Conservation (phyloP, 2,888 invertebrate species). For the Drosophila borborema region DNA sequence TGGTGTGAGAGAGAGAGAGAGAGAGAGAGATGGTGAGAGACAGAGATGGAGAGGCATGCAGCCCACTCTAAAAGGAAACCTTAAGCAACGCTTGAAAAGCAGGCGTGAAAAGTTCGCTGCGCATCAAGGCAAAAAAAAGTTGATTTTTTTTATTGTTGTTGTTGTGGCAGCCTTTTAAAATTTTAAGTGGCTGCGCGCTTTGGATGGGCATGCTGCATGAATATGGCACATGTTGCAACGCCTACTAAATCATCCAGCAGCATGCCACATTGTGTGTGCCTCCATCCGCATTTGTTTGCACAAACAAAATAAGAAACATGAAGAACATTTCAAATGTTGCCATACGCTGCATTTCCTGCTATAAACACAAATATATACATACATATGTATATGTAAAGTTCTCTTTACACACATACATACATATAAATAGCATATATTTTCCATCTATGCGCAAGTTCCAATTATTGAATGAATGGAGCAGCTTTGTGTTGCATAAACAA, state of each 20-base stretch:
- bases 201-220: constrained; percentile 75
- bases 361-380: not conserved
- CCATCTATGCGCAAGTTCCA: constrained; percentile 54
- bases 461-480: constrained; percentile 69
- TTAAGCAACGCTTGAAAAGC: constrained; percentile 51
- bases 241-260: constrained; percentile 77
- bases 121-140: constrained; percentile 43
- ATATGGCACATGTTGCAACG: constrained; percentile 78
- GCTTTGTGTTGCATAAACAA: constrained; percentile 44
- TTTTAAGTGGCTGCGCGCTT: constrained; percentile 66
- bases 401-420: not conserved
- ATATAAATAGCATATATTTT: constrained; percentile 43
- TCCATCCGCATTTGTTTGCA: constrained; percentile 63
- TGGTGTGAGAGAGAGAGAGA: not conserved
- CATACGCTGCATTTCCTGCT: constrained; percentile 74
- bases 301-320: constrained; percentile 44
- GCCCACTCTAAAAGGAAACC: constrained; percentile 51
- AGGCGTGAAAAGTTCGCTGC: constrained; percentile 62
- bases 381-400: not conserved
- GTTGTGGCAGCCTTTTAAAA: constrained; percentile 63
- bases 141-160: constrained; percentile 36
- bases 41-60: constrained; percentile 6
- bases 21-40: not conserved
- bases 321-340: constrained; percentile 48
- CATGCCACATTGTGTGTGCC: constrained; percentile 67